Percentiles rank a stretch among this genome's conserved stretches.
Conservation (phyloP, 1,140 invertebrate species). For the Calycopis cecrops region DNA sequence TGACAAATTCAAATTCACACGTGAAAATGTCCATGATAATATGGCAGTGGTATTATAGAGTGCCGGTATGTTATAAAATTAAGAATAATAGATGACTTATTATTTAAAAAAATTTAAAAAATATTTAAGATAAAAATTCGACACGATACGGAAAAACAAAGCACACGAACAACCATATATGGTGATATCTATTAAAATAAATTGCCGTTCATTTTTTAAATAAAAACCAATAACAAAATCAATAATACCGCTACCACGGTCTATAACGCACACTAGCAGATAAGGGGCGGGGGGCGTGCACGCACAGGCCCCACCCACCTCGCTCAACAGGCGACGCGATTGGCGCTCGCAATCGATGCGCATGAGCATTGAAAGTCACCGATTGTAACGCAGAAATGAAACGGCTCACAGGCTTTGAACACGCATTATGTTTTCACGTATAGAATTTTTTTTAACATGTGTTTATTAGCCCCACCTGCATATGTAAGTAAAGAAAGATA, state of each 20-base stretch:
- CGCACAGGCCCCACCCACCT: constrained; percentile 26
- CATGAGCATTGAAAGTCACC: constrained; percentile 36
- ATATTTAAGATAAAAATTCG: not conserved
- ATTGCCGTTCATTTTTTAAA: not conserved
- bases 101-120: not conserved
- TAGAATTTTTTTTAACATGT: constrained; percentile 8
- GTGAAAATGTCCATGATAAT: too few relatives aligned
- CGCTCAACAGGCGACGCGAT: constrained; percentile 36
- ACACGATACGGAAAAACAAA: not conserved
- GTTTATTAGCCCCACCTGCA: too few relatives aligned
- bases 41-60: too few relatives aligned
- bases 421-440: too few relatives aligned
- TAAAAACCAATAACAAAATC: constrained; percentile 8
- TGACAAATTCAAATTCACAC: too few relatives aligned
- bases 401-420: constrained; percentile 26
- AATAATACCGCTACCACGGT: constrained; percentile 1
- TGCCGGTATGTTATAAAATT: too few relatives aligned
- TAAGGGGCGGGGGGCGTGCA: constrained; percentile 44
- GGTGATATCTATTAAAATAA: constrained; percentile 3
- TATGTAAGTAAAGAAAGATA: too few relatives aligned
- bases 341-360: constrained; percentile 42
- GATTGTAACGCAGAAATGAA: constrained; percentile 39
- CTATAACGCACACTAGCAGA: not conserved
- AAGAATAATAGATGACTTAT: not conserved
- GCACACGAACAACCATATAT: not conserved